Evolutionary conservation across 2,797 vertebrate species (phyloP).

Genomic region (Microtus californicus): DNA sequence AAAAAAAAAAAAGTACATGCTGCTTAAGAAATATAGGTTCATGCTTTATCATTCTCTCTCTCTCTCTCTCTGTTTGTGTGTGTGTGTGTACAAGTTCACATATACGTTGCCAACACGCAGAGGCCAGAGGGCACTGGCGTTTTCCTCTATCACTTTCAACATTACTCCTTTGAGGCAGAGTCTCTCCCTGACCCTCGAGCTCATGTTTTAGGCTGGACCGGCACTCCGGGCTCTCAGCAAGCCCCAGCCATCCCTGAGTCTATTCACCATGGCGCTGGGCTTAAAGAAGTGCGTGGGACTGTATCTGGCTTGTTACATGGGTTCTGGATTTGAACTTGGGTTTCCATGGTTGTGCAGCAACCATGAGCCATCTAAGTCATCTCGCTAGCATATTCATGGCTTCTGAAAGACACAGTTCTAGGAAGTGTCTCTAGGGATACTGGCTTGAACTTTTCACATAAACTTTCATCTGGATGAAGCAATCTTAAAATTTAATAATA

Average conservation of each 20-base stretch:
- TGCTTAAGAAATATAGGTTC: slow-evolving; percentile 48
- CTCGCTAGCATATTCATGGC: neutral
- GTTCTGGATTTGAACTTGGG: neutral
- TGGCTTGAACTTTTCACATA: slow-evolving; percentile 43
- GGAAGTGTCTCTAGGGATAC: slow-evolving; percentile 59
- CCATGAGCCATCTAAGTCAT: neutral
- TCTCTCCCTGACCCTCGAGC: neutral
- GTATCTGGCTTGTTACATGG: neutral
- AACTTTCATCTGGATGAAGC: slow-evolving; percentile 52
- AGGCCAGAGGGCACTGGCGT: neutral
- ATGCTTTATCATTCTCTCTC: neutral
- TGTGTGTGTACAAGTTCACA: neutral
- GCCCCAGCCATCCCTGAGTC: neutral
- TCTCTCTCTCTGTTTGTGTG: neutral
- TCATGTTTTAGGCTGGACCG: neutral
- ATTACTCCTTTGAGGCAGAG: neutral
- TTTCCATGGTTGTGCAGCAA: neutral
- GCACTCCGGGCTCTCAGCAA: neutral
- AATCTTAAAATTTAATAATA: slow-evolving; percentile 50
- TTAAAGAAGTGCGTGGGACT: neutral
- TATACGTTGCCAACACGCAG: neutral
- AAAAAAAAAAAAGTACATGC: neutral
- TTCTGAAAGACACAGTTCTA: slow-evolving; percentile 63
- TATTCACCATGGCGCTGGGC: neutral
- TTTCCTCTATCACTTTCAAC: neutral